phyloP scores from a whole-genome alignment of 2,113 vertebrate genomes.

The Leuciscus idus region DNA sequence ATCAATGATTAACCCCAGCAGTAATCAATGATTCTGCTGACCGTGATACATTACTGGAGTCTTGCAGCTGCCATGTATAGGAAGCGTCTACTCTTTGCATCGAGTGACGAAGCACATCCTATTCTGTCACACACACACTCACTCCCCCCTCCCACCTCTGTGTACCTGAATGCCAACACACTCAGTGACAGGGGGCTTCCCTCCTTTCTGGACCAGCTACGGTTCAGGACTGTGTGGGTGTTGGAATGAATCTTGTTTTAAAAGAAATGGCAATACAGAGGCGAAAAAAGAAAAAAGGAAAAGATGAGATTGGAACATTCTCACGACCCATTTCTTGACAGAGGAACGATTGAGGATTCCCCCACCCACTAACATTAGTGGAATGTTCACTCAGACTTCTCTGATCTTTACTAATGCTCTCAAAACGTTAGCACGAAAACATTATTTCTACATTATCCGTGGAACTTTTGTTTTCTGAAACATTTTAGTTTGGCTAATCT shows the following conservation, averaged over 20 bases:
- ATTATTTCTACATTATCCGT: too few relatives aligned
- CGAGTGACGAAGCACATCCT: conserved; percentile 70
- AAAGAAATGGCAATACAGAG: conserved; percentile 19
- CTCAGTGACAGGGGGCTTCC: conserved; percentile 51
- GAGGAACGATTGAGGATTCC: neutral
- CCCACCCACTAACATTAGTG: neutral
- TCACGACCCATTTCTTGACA: conserved; percentile 46
- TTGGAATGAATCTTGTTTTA: conserved; percentile 43
- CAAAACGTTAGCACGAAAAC: too few relatives aligned
- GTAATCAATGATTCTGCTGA: conserved; percentile 83
- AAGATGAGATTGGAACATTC: conserved; percentile 49
- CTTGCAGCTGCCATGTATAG: conserved; percentile 81
- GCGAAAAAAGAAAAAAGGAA: conserved; percentile 40
- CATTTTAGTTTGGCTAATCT: too few relatives aligned
- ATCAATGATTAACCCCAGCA: conserved; percentile 80
- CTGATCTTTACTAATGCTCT: too few relatives aligned
- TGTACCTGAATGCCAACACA: conserved; percentile 17
- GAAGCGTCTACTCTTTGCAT: conserved; percentile 75
- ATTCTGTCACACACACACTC: conserved; percentile 70
- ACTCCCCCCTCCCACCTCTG: neutral
- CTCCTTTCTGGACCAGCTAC: conserved; percentile 9
- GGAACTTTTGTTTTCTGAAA: too few relatives aligned
- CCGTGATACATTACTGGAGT: conserved; percentile 78
- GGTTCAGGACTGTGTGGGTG: conserved; percentile 51
- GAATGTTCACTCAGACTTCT: too few relatives aligned